Conservation (phyloP, 2,797 vertebrate genomes). For the Stomatorhinus walkeri region DNA sequence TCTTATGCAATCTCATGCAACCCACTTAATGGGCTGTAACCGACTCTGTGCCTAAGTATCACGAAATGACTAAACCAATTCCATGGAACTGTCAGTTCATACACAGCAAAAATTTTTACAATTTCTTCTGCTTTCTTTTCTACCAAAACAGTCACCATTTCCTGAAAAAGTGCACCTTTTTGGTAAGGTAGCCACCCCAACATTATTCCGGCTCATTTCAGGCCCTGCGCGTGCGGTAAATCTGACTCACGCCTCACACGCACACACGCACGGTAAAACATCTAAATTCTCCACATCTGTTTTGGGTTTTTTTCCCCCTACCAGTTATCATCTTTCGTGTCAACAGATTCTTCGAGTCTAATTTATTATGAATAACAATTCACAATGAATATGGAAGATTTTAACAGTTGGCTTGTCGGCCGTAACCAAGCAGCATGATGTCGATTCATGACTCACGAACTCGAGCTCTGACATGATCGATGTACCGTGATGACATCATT, state of each 20-base stretch:
- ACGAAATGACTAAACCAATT: neutral
- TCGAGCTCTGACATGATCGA: neutral
- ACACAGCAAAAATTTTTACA: neutral
- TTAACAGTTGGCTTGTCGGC: neutral
- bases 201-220: neutral
- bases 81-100: neutral
- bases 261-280: neutral
- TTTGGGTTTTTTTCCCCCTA: neutral
- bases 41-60: neutral
- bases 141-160: neutral
- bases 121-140: neutral
- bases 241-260: neutral
- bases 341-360: neutral
- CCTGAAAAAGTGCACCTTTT: slow-evolving; percentile 4
- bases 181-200: neutral
- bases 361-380: neutral
- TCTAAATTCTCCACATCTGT: slow-evolving; percentile 14
- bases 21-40: neutral
- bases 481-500: neutral
- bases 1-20: neutral
- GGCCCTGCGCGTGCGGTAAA: neutral
- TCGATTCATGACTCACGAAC: neutral
- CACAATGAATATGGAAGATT: neutral
- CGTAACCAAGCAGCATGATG: neutral
- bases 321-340: neutral